Base-by-base conservation (phyloP, 2,797 vertebrate species). In the Girardinus metallicus region DNA sequence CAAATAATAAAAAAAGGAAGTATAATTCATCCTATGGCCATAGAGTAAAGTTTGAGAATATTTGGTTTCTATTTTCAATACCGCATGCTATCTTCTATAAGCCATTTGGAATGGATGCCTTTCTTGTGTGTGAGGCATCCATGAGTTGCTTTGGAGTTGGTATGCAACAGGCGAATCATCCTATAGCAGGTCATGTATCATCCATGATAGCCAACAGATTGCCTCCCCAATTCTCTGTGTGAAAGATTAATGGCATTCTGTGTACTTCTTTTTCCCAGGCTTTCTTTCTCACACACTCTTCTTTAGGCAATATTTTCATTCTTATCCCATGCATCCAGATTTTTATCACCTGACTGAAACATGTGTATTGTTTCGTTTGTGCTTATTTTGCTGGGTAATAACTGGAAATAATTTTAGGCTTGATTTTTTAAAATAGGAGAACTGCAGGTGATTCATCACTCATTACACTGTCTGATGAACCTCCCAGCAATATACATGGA, bases 161-260 rank as follows among this genome's bases (percentile, higher is more conserved):
- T 93, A 94, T 94, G 92, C 91, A 94, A 94, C 93, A 93, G 92
- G 89, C 85, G 68, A 90, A 44, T 85, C 85, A 64, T 85, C 89
- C 84, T 84, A 91, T 83, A 84, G 88, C 80, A n/a, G 90, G 83
- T 90, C 91, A 92, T 95, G 93, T 91, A 95, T 95, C 94, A 95
- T 93, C 90, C 88, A 92, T 94, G 94, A 95, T 93, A 91, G 94
- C 88, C 85, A 89, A 88, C 89, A 94, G 93, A 95, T 94, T 94
- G 94, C 93, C 87, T 94, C 83, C 83, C 78, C 90, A 89, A 90
- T 91, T 82, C 88, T 87, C 72, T 79, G 81, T 87, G 89, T 88
- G 89, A 94, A 92, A 95, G 94, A 95, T 95, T 94, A 94, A 95
- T 94, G 86, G 84, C 85, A 87, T 82, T 75, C 83, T 85, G 76